Conservation (phyloP, 2,797 vertebrate genomes). For the Momotus momota region DNA sequence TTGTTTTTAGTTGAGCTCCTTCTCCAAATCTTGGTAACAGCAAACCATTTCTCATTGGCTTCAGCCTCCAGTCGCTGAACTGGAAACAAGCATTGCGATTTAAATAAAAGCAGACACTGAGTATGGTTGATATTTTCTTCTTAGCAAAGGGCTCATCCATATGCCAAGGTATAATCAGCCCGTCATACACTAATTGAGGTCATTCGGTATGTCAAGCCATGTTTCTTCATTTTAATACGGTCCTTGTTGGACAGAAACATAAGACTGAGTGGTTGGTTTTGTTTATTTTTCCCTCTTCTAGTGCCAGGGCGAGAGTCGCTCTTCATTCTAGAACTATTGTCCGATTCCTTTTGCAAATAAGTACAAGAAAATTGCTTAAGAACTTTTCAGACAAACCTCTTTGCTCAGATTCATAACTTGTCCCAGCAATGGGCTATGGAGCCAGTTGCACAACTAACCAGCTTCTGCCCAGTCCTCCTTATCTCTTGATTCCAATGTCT, state of each 20-base stretch:
- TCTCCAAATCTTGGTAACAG: background rate
- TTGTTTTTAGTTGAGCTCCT: background rate
- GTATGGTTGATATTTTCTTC: background rate
- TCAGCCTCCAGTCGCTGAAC: background rate
- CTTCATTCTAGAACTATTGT: slow-evolving; percentile 58
- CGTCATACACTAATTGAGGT: background rate
- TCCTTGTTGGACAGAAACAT: background rate
- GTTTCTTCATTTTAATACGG: background rate
- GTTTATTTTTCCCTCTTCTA: background rate
- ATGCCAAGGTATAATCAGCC: background rate
- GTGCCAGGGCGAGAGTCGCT: slow-evolving; percentile 19
- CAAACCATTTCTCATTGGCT: background rate
- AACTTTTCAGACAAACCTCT: background rate
- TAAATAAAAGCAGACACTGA: background rate
- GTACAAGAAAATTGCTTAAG: slow-evolving; percentile 33
- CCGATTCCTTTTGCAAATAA: slow-evolving; percentile 47
- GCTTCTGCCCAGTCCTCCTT: background rate
- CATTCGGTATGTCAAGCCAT: background rate
- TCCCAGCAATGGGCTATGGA: background rate
- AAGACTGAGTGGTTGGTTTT: slow-evolving; percentile 3
- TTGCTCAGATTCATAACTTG: background rate
- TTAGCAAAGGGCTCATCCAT: background rate
- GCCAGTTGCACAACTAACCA: background rate
- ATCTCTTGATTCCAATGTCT: background rate
- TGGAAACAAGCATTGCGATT: background rate